phyloP scores from a whole-genome alignment of 2,797 vertebrate genomes.

The Lepus townsendii region DNA sequence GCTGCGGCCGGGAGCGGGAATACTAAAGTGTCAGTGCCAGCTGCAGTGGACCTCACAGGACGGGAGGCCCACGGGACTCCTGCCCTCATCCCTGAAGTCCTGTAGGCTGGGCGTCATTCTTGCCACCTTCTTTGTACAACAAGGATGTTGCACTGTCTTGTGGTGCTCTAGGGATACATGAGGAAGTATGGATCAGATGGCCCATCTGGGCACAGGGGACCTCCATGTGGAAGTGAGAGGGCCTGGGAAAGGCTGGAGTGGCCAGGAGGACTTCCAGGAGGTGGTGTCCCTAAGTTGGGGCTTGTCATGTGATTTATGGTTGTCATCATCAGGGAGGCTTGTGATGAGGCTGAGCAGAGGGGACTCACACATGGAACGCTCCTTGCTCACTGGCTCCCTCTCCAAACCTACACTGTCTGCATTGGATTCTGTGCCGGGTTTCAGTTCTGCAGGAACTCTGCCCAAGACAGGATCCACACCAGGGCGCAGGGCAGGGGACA shows the following conservation, averaged over 20 bases:
- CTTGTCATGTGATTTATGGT: not conserved
- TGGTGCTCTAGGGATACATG: not conserved
- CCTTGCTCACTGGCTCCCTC: not conserved
- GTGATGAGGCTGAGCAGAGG: not conserved
- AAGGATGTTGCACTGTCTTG: not conserved
- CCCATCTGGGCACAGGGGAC: not conserved
- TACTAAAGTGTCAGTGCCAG: rapidly evolving
- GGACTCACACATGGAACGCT: not conserved
- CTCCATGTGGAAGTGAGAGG: not conserved
- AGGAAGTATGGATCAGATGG: not conserved
- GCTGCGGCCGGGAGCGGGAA: not conserved
- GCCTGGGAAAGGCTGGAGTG: not conserved
- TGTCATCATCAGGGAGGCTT: not conserved
- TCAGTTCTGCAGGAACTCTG: not conserved
- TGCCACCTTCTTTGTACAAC: not conserved
- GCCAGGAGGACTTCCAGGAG: not conserved
- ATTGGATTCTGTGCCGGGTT: not conserved
- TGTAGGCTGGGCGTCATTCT: not conserved
- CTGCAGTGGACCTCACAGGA: too few species aligned
- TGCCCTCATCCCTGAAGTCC: not conserved
- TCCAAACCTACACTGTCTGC: not conserved
- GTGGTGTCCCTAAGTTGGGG: not conserved
- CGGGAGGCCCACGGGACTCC: not conserved
- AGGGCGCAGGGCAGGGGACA: not conserved
- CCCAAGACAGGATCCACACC: not conserved